Evolutionary conservation across 2,113 vertebrate genomes (phyloP), one percentile per base, ranked within the genome.

Genomic region (Leptocoma aspasia): DNA sequence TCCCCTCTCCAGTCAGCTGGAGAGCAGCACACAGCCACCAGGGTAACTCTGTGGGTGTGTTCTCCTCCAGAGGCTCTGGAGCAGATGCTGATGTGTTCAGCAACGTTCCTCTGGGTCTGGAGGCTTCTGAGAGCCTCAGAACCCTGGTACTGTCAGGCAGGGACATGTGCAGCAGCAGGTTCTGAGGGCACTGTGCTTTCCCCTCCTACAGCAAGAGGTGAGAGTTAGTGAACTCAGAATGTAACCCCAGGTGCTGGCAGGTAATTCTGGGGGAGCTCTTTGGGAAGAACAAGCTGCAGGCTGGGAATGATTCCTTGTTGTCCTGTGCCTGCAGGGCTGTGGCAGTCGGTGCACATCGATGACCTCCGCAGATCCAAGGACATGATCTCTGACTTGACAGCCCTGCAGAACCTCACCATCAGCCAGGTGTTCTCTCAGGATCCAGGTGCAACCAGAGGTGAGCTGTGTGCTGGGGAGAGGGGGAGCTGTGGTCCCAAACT

Each of bases 301-400:
- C n/a, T 5, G 35, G 28, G 28, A 8, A 2, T 53, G 50, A 42
- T 15, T 16, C 27, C 44, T 2, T 35, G 47, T 5, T 44, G 28
- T 18, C 27, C 41, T 59, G 4, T 85, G 54, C 56, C 64, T 52
- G 8, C 33, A 99, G 99, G 99, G 5, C 98, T 98, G 18, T 99
- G 99, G 99, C 98, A 94, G 80, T 99, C 99, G 0, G 98, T 99
- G 93, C 99, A 99, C 75, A 99, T 99, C 2, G 99, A 99, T 4
- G 99, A 99, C 93, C 98, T 99, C 39, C 98, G 98, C 92, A 97
- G 84, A n/a, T 98, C 99, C 65, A 98, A 97, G 28, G 97, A 98
- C 94, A 99, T 99, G 91, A 96, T 98, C 71, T 98, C 98, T 1
- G 98, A 99, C 45, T 75, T 99, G 92, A 98, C 98, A n/a, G 96